Evolutionary conservation across 2,113 vertebrate genomes (phyloP).

Genomic region (Bostrychus sinensis): DNA sequence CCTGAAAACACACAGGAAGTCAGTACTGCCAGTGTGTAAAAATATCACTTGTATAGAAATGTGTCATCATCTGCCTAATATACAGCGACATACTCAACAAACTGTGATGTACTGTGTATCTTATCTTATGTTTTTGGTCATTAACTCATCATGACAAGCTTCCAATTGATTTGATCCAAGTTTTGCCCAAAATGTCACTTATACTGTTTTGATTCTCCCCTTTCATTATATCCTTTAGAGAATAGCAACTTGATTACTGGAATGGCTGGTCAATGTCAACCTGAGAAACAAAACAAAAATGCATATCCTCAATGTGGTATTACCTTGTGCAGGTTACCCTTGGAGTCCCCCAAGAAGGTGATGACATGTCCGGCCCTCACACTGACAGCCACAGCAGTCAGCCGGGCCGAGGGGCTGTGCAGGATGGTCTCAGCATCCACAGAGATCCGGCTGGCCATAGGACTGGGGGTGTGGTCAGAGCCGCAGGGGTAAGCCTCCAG

Average conservation of each 20-base stretch:
- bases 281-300: neutral
- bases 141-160: too few species aligned
- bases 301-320: neutral
- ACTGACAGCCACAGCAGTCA: constrained; percentile 91
- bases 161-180: too few species aligned
- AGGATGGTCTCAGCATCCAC: constrained; percentile 85
- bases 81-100: too few species aligned
- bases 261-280: neutral
- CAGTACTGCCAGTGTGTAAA: neutral
- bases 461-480: constrained; percentile 97
- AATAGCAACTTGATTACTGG: too few species aligned
- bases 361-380: constrained; percentile 87
- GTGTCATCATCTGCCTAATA: too few species aligned
- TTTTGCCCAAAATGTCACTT: too few species aligned
- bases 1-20: constrained; percentile 72
- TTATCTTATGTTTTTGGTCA: too few species aligned
- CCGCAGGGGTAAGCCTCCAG: constrained; percentile 94
- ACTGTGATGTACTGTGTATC: too few species aligned
- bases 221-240: too few species aligned
- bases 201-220: too few species aligned
- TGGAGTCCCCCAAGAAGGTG: constrained; percentile 93
- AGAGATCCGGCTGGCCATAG: constrained; percentile 90
- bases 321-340: constrained; percentile 93
- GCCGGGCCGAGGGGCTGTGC: constrained; percentile 85
- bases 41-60: too few species aligned